Percentiles rank a stretch among this genome's conserved stretches.
Conservation (phyloP, 2,113 vertebrate genomes). For the Phalacrocorax pelagicus region DNA sequence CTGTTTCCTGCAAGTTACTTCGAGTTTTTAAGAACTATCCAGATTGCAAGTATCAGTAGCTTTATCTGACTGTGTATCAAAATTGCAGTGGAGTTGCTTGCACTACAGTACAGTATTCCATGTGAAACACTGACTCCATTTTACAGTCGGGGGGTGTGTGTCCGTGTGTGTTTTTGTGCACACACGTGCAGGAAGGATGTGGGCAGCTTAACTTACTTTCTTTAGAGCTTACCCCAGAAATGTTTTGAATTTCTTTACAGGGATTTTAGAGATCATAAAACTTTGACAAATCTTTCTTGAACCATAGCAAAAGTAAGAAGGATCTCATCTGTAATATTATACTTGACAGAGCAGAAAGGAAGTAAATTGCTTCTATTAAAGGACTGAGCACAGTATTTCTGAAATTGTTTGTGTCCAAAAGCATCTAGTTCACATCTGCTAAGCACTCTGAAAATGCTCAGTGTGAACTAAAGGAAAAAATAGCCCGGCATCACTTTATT, state of each 20-base stretch:
- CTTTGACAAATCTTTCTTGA: not conserved
- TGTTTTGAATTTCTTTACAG: not conserved
- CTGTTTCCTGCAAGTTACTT: not conserved
- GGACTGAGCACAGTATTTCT: not conserved
- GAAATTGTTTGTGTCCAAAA: not conserved
- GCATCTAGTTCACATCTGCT: not conserved
- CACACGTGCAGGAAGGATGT: not conserved
- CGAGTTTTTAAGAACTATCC: not conserved
- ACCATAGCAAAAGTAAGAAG: not conserved
- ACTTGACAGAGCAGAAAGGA: not conserved
- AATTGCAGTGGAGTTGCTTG: not conserved
- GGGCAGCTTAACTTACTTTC: not conserved
- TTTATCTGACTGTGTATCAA: not conserved
- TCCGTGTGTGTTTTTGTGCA: not conserved
- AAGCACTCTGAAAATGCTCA: not conserved
- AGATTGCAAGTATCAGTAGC: not conserved
- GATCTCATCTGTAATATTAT: not conserved
- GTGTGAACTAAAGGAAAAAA: not conserved
- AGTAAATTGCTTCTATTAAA: not conserved
- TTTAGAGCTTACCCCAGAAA: not conserved
- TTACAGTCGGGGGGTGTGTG: rapidly evolving
- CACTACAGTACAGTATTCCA: not conserved
- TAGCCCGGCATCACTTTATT: not conserved
- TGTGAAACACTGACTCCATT: not conserved
- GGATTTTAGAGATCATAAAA: not conserved